A percentile compares a stretch with the other conserved stretches of the same genome.
Evolutionary conservation across 2,113 vertebrate species (phyloP).

Genomic region (Chlamydotis undulata): DNA sequence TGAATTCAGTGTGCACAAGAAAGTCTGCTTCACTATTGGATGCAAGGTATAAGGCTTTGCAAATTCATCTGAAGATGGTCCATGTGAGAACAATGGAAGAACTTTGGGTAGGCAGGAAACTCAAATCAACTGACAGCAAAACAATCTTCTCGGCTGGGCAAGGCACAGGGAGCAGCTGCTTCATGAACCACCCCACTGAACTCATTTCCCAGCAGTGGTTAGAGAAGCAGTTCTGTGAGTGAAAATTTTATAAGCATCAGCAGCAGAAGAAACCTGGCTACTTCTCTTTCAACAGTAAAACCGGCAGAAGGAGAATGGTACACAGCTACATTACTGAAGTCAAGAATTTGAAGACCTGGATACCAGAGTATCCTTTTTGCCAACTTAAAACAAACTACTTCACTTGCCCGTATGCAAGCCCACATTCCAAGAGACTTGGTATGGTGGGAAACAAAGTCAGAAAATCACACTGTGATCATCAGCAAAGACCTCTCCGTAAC

Average conservation of each 20-base stretch:
- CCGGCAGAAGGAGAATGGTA: neutral
- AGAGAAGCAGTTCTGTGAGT: conserved; percentile 52
- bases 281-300: neutral
- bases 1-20: conserved; percentile 34
- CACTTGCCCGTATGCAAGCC: neutral
- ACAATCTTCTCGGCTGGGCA: conserved; percentile 56
- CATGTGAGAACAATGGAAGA: conserved; percentile 19
- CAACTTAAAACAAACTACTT: neutral
- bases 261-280: conserved; percentile 36
- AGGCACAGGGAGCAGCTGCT: conserved; percentile 61
- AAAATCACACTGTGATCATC: neutral
- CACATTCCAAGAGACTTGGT: neutral
- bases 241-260: conserved; percentile 63
- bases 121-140: conserved; percentile 47
- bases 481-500: neutral
- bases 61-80: conserved; percentile 38
- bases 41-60: neutral
- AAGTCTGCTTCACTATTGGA: conserved; percentile 53
- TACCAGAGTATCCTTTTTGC: neutral
- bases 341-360: neutral
- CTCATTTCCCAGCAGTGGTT: conserved; percentile 64
- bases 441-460: neutral
- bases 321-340: neutral
- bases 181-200: conserved; percentile 61
- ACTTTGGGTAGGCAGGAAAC: conserved; percentile 11